Conservation (phyloP, 1,140 invertebrate genomes). For the Eumaeus atala region DNA sequence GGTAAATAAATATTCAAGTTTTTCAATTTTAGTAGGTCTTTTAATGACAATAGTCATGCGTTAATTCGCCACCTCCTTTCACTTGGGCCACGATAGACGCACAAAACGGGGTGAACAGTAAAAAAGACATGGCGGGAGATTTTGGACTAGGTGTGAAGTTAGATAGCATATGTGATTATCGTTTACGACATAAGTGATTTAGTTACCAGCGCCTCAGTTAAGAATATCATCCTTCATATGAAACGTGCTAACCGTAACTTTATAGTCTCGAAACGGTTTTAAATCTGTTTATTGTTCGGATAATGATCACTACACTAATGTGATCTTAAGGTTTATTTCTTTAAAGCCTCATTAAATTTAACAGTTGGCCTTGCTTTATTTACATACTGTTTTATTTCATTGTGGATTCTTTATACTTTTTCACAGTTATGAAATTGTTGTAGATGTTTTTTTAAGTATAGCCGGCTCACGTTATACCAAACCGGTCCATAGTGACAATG, state of each 20-base stretch:
- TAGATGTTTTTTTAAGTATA: too few species aligned
- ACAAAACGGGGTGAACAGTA: conserved; percentile 38
- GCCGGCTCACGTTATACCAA: too few species aligned
- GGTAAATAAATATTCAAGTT: too few species aligned
- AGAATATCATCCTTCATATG: conserved; percentile 20
- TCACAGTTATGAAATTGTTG: too few species aligned
- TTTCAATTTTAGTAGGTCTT: too few species aligned
- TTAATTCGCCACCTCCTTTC: background rate
- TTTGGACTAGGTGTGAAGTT: conserved; percentile 46
- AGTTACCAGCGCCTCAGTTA: conserved; percentile 28
- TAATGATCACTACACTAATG: conserved; percentile 13
- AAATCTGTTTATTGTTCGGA: conserved; percentile 16
- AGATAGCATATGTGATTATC: conserved; percentile 40
- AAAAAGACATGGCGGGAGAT: conserved; percentile 42
- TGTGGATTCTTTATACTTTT: too few species aligned
- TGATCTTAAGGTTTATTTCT: background rate
- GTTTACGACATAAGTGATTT: conserved; percentile 42
- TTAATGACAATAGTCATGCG: too few species aligned
- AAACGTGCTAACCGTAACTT: conserved; percentile 15
- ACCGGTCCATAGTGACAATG: background rate
- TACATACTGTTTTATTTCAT: background rate
- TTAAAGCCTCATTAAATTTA: background rate
- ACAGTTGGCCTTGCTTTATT: background rate
- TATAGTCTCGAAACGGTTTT: conserved; percentile 18
- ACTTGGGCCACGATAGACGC: conserved; percentile 22